phyloP scores from a whole-genome alignment of 2,888 invertebrate genomes.

The Sesia apiformis region DNA sequence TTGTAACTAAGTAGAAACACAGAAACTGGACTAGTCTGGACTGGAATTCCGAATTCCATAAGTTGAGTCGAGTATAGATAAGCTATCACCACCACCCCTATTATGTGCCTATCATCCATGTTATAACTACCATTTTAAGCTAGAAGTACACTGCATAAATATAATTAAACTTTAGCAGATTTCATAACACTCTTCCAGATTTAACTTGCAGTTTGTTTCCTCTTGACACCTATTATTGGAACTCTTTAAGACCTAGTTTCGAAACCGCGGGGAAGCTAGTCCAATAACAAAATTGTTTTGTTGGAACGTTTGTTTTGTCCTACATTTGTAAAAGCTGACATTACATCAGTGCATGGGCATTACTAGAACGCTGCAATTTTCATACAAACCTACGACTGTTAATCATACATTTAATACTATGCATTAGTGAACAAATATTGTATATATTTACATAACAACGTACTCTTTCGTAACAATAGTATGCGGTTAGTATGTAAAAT shows the following conservation, averaged over 20 bases:
- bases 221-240: background rate
- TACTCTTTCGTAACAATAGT: too few species aligned
- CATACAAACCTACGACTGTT: slow-evolving; percentile 6
- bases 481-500: too few species aligned
- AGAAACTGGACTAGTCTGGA: too few species aligned
- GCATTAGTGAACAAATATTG: background rate
- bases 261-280: background rate
- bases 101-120: too few species aligned
- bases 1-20: too few species aligned
- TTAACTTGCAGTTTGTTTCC: background rate
- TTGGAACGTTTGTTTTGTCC: background rate
- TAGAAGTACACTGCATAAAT: too few species aligned
- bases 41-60: too few species aligned
- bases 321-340: slow-evolving; percentile 11
- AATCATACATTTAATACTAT: background rate
- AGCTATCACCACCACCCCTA: too few species aligned
- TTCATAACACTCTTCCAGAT: background rate
- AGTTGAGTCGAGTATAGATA: too few species aligned
- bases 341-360: slow-evolving; percentile 20
- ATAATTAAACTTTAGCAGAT: too few species aligned
- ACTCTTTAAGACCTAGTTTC: background rate
- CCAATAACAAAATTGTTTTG: background rate
- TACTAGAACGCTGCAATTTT: slow-evolving; percentile 21
- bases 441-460: too few species aligned
- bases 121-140: too few species aligned